Percentiles rank a stretch among this genome's conserved stretches.
phyloP scores from a whole-genome alignment of 2,797 vertebrate species.

The Enoplosus armatus region DNA sequence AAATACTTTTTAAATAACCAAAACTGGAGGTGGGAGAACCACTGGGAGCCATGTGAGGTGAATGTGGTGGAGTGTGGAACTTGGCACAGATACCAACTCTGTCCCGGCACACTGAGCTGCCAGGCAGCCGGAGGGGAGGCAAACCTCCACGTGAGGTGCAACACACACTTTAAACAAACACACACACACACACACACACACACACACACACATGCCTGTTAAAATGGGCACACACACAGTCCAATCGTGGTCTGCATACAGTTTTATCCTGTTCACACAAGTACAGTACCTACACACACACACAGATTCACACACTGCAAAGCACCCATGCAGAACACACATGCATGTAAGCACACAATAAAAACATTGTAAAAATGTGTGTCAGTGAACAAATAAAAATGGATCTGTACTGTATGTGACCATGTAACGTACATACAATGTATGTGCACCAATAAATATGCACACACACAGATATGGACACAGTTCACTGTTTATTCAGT shows the following conservation, averaged over 20 bases:
- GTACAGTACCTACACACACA: neutral
- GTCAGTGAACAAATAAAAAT: constrained; percentile 14
- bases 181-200: neutral
- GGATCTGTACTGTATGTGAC: neutral
- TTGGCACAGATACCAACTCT: constrained; percentile 53
- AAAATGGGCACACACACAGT: neutral
- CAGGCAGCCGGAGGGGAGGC: constrained; percentile 41
- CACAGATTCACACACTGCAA: neutral
- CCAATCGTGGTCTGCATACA: neutral
- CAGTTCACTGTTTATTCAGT: neutral
- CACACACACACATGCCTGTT: neutral
- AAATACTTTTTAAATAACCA: constrained; percentile 63
- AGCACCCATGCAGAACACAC: neutral
- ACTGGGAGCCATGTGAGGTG: constrained; percentile 65
- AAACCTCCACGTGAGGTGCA: constrained; percentile 48
- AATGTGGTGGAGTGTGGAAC: constrained; percentile 64
- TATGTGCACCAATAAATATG: neutral
- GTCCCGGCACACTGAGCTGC: constrained; percentile 33
- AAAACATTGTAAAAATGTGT: neutral
- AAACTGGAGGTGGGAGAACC: constrained; percentile 64
- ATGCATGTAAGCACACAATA: constrained; percentile 6
- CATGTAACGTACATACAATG: neutral
- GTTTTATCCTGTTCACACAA: constrained; percentile 16
- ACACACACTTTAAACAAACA: constrained; percentile 25
- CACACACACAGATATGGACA: neutral